Base-by-base conservation (phyloP, 2,113 vertebrate species). In the Gambusia holbrooki region DNA sequence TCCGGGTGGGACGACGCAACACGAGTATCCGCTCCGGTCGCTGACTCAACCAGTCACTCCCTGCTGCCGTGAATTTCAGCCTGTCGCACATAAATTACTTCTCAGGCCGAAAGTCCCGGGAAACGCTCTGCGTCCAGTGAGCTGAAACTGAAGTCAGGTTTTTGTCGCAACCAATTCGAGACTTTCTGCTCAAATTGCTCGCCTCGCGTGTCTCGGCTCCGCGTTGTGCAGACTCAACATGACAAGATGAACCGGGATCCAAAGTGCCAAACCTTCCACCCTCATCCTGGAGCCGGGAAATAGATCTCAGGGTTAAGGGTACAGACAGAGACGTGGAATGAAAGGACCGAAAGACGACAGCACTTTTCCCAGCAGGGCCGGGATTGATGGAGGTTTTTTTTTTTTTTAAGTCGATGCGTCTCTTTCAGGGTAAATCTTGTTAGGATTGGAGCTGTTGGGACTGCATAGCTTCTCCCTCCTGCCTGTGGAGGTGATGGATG, bases 1-100 rank as follows among this genome's bases (percentile, higher is more conserved):
- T 48, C 40, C 30, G 65, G 68, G 84, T 62, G 69, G 68, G 60
- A 63, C 42, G 40, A 25, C 42, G 69, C 60, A 22, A 22, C 19
- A 45, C 19, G 25, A 14, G 32, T 54, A 45, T 62, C 61, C 58
- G 73, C 74, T 64, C 7, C 7, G 42, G 48, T 79, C 62, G 83
- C 42, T 76, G 32, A 67, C 45, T 63, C 74, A 75, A 72, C 88
- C 81, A 65, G 73, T 87, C 81, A 77, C 40, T 72, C 30, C 27
- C 15, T 61, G 37, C 15, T 80, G 42, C 35, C 1, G 0, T 29
- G 33, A 25, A 70, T 29, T 25, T 74, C 74, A 12, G 8, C 14
- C 45, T 42, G 60, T 78, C n/a, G 62, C 48, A 73, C 74, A 68
- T 80, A 27, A 0, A 54, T 79, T 22, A 42, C 66, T 8, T 11